A percentile compares a stretch with the other conserved stretches of the same genome.
Evolutionary conservation across 2,797 vertebrate species (phyloP).

Genomic region (Setipinna tenuifilis): DNA sequence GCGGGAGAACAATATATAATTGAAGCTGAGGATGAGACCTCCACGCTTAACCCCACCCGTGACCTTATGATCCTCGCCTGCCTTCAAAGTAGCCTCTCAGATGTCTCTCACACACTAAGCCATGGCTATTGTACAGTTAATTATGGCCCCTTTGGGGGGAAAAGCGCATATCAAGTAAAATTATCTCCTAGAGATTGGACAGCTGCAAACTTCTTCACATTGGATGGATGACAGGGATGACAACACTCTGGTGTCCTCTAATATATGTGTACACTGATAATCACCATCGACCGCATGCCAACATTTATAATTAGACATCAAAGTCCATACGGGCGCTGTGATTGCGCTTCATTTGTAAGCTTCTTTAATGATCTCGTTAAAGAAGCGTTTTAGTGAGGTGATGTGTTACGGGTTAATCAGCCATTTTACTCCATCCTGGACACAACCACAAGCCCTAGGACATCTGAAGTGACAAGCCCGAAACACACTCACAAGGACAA

Average conservation of each 20-base stretch:
- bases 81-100: background rate
- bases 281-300: too few species aligned
- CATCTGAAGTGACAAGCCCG: too few species aligned
- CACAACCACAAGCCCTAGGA: too few species aligned
- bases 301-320: too few species aligned
- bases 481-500: too few species aligned
- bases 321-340: too few species aligned
- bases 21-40: conserved; percentile 55
- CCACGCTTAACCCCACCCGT: conserved; percentile 50
- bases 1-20: conserved; percentile 69
- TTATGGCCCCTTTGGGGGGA: background rate
- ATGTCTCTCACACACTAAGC: background rate
- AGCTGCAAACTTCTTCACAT: background rate
- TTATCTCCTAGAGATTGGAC: background rate
- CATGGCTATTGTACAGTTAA: background rate
- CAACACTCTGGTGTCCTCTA: background rate
- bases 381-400: too few species aligned
- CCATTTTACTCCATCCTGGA: too few species aligned
- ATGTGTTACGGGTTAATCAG: too few species aligned
- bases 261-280: too few species aligned
- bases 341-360: too few species aligned
- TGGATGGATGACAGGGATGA: background rate
- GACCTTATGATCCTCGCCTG: conserved; percentile 46
- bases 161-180: background rate
- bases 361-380: too few species aligned